Evolutionary conservation across 1,140 invertebrate genomes (phyloP).

Genomic region (Homalodisca vitripennis): DNA sequence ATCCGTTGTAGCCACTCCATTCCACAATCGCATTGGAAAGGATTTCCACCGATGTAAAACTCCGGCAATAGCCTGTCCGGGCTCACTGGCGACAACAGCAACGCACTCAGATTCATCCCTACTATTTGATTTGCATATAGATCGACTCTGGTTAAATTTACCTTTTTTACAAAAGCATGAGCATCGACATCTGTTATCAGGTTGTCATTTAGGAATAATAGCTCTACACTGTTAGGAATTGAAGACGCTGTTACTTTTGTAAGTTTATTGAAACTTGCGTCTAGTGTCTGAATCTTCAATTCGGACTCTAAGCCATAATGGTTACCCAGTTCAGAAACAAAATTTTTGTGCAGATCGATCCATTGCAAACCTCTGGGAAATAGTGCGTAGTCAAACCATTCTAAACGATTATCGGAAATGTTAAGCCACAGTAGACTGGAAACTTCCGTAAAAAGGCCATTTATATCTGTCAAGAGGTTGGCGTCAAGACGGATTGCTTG

Average conservation of each 20-base stretch:
- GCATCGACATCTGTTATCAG: slow-evolving; percentile 73
- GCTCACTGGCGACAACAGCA: slow-evolving; percentile 69
- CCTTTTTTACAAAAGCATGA: slow-evolving; percentile 80
- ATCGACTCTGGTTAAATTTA: slow-evolving; percentile 78
- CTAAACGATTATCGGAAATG: slow-evolving; percentile 85
- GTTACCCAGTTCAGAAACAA: slow-evolving; percentile 76
- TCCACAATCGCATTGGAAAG: slow-evolving; percentile 82
- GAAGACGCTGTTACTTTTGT: slow-evolving; percentile 65
- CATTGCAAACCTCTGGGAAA: slow-evolving; percentile 80
- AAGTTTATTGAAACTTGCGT: slow-evolving; percentile 81
- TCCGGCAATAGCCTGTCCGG: slow-evolving; percentile 68
- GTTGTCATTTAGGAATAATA: slow-evolving; percentile 82
- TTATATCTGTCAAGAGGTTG: slow-evolving; percentile 81
- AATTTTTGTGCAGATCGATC: slow-evolving; percentile 89
- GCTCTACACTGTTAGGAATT: slow-evolving; percentile 74
- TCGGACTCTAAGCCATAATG: slow-evolving; percentile 65
- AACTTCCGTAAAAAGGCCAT: slow-evolving; percentile 79
- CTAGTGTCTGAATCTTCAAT: slow-evolving; percentile 70
- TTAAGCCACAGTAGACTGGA: slow-evolving; percentile 84
- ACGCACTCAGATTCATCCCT: slow-evolving; percentile 76
- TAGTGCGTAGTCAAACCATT: slow-evolving; percentile 87
- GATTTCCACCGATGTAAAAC: slow-evolving; percentile 86
- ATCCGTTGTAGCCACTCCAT: slow-evolving; percentile 87
- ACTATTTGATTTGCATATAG: slow-evolving; percentile 82
- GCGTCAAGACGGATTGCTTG: slow-evolving; percentile 84